Evolutionary conservation across 2,797 vertebrate species (phyloP), one percentile per base, ranked within the genome.

Genomic region (Rhinella marina): DNA sequence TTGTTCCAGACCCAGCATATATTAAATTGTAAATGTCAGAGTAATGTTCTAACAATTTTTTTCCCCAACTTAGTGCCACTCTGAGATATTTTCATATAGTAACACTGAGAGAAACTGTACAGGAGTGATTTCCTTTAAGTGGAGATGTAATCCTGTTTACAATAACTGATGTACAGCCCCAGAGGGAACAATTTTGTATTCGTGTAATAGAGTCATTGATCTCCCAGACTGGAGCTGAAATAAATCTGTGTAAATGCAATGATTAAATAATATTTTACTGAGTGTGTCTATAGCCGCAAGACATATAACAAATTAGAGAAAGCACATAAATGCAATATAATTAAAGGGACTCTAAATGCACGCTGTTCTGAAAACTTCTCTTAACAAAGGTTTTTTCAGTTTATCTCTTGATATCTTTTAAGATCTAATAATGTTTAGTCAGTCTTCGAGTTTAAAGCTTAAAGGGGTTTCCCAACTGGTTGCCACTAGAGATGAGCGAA

Each of bases 231-330:
- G 62, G 0, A 80, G 7, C 62, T 86, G 21, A 52, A 86, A 80
- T 86, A 57, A 86, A 86, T 79, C 21, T 57, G 21, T 56, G 80
- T 80, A 8, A n/a, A 80, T 80, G 70, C 32, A 41, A 66, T 19
- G 27, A 86, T 86, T 80, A 78, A 85, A 85, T 66, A 50, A 78
- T 85, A 85, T 85, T 78, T 66, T 85, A 21, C 25, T 77, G 70
- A 25, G 12, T 25, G 7, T 50, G 11, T 41, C 21, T n/a, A 23
- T 59, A 52, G 73, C 84, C 59, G 2, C n/a, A 64, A 66, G 84
- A 21, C 48, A 77, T 48, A 77, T 23, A 52, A 81, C 6, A 25
- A 50, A 85, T 27, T 25, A 29, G 12, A 77, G 75, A 27, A 85
- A 54, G 25, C 12, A 77, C n/a, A 52, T 54, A 77, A 50, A 14